Evolutionary conservation across 2,113 vertebrate genomes (phyloP), one percentile per base, ranked within the genome.

Genomic region (Pseudorhombus dupliciocellatus): DNA sequence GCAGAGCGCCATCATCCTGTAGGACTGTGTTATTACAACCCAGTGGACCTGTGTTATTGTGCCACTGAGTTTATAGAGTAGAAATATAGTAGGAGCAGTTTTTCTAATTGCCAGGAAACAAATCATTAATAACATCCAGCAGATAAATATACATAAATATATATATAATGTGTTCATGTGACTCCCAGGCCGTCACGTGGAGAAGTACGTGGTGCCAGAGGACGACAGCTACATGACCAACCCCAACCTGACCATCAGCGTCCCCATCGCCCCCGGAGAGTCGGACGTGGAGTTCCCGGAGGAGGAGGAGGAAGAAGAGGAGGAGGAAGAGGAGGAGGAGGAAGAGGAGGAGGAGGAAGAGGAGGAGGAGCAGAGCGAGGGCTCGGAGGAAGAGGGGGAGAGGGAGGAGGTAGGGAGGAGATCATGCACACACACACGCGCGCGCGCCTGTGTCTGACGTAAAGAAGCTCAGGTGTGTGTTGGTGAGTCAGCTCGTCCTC

Each of bases 221-320:
- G 84, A 88, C 4, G 90, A 95, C 50, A 95, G 96, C 84, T 95
- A 95, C 90, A 86, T 97, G 91, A 93, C 91, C 2, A 94, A 93
- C 52, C 94, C 95, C 3, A 92, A 84, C 4, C 44, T 95, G 34
- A 95, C 95, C 85, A 94, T 98, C 88, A 96, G 95, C 12, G 98
- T 99, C 14, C 98, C 98, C 68, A 99, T 99, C 18, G 98, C 98
- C 0, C 88, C 96, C 26, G 96, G 96, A 0, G 98, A 99, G 85
- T 98, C 97, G 0, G 97, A 99, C 70, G 93, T 95, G 0, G 97
- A 99, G 56, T 96, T 94, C 34, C 93, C 94, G 0, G 97, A 98
- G 26, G 97, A 98, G 6, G 92, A 93, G 37, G 91, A 93, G 37
- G 97, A 90, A 14, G 90, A 92, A 0, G 92, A 90, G 1, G 91